Percentiles rank a stretch among this genome's conserved stretches.
phyloP scores from a whole-genome alignment of 1,140 invertebrate genomes.

The Tachypleus tridentatus region DNA sequence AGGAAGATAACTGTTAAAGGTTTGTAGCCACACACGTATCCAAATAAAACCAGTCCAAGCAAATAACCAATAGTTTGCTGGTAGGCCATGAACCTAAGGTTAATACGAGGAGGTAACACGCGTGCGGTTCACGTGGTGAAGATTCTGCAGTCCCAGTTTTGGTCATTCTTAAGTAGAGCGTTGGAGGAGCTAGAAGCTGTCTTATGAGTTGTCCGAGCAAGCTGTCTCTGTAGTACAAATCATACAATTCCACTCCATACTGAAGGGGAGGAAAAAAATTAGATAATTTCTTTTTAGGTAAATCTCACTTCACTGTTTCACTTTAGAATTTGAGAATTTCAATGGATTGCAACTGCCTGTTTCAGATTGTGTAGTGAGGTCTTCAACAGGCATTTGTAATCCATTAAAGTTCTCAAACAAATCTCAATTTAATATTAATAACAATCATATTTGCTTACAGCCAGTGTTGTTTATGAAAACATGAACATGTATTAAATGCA shows the following conservation, averaged over 20 bases:
- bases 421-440: too few relatives aligned
- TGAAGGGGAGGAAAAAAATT: conserved; percentile 35
- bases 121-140: conserved; percentile 39
- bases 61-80: conserved; percentile 43
- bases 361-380: too few relatives aligned
- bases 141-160: conserved; percentile 42
- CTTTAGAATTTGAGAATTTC: too few relatives aligned
- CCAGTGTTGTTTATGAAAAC: too few relatives aligned
- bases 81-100: conserved; percentile 51
- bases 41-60: conserved; percentile 3
- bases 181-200: conserved; percentile 49
- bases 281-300: too few relatives aligned
- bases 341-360: too few relatives aligned
- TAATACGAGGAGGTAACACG: conserved; percentile 52
- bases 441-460: too few relatives aligned
- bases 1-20: too few relatives aligned
- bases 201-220: conserved; percentile 49
- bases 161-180: conserved; percentile 44
- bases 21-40: neutral
- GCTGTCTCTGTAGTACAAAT: conserved; percentile 47
- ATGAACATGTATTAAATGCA: too few relatives aligned
- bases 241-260: conserved; percentile 47
- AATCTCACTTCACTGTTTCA: too few relatives aligned
- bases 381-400: too few relatives aligned
- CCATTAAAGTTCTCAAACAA: too few relatives aligned